These are phyloP conservation scores for Himalopsyche anomala DNA, from an alignment of 2,888 invertebrate genomes.

Conservation along the genomic window DNA sequence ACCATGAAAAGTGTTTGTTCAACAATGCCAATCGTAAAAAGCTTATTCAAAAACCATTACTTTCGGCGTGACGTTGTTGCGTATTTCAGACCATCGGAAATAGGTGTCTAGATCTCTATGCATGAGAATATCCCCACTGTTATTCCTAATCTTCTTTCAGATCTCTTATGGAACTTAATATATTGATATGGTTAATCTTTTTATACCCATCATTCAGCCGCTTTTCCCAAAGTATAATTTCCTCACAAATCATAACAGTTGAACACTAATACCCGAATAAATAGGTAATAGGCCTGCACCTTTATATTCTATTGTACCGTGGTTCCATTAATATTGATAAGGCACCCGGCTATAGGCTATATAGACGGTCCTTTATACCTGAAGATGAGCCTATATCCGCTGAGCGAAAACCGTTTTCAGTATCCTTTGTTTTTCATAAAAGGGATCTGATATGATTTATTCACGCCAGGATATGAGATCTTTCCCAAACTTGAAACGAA, in stretches of 20 bases:
- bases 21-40: no score
- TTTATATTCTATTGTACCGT: background rate
- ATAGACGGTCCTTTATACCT: conserved; percentile 37
- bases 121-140: no score
- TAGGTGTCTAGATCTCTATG: no score
- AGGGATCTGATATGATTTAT: conserved; percentile 39
- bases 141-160: no score
- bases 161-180: no score
- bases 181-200: no score
- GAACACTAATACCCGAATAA: background rate
- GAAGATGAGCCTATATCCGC: conserved; percentile 37
- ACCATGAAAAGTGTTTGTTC: no score
- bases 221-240: background rate
- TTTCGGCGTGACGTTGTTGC: no score
- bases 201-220: no score
- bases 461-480: conserved; percentile 19
- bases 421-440: conserved; percentile 40
- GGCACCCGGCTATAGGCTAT: background rate
- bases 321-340: conserved; percentile 37
- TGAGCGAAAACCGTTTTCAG: conserved; percentile 31
- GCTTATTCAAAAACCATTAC: no score
- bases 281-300: background rate
- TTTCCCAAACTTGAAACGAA: conserved; percentile 32
- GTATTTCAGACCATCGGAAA: no score
- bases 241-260: background rate